Conservation (phyloP, 2,113 vertebrate genomes). For the Lota lota region DNA sequence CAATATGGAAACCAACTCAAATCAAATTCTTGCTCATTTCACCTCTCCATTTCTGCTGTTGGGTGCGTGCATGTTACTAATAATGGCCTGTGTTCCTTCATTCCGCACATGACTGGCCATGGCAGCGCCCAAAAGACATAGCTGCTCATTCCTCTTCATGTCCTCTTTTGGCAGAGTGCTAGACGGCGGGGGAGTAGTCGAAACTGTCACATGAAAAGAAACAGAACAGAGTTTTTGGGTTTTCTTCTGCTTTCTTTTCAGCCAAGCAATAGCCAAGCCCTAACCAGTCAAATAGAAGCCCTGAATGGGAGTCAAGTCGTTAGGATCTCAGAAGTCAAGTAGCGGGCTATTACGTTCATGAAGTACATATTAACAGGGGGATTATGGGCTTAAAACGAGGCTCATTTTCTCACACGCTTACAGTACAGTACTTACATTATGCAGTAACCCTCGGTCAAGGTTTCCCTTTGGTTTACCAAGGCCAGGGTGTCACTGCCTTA, state of each 20-base stretch:
- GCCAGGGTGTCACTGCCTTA: not conserved
- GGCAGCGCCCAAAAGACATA: slow-evolving; percentile 25
- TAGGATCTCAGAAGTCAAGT: slow-evolving; percentile 55
- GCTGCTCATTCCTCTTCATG: slow-evolving; percentile 14
- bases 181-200: slow-evolving; percentile 25
- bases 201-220: slow-evolving; percentile 27
- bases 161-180: slow-evolving; percentile 8
- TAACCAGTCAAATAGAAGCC: no score
- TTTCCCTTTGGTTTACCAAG: not conserved
- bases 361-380: slow-evolving; percentile 56
- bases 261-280: no score
- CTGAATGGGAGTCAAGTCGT: slow-evolving; percentile 50
- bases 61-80: slow-evolving; percentile 13
- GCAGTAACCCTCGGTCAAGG: not conserved
- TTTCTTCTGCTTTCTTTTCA: no score
- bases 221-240: slow-evolving; percentile 8
- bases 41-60: not conserved
- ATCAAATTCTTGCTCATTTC: not conserved
- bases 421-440: not conserved
- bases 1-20: slow-evolving; percentile 1
- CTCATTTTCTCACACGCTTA: slow-evolving; percentile 50
- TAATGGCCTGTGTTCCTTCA: slow-evolving; percentile 14
- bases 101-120: not conserved
- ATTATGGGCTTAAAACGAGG: slow-evolving; percentile 41
- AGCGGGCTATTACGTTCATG: slow-evolving; percentile 44